Evolutionary conservation across 2,888 invertebrate genomes (phyloP).

Genomic region (Apeira syringaria): DNA sequence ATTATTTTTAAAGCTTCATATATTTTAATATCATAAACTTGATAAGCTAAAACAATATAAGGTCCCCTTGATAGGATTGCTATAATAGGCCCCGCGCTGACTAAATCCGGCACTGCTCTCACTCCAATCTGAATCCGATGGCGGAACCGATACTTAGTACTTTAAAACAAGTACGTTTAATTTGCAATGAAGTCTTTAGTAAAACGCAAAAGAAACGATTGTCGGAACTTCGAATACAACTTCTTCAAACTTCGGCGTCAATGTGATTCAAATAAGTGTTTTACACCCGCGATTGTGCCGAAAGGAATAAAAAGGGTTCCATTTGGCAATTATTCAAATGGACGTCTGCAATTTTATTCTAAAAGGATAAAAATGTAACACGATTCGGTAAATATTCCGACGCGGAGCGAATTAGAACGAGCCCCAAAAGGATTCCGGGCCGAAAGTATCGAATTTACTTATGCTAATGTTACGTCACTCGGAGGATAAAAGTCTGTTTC

Average conservation of each 20-base stretch:
- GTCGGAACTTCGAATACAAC: constrained; percentile 37
- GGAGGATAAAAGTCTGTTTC: constrained; percentile 59
- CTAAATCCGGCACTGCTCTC: constrained; percentile 55
- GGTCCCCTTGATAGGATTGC: too few species aligned
- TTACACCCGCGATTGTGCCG: constrained; percentile 42
- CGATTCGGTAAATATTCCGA: constrained; percentile 55
- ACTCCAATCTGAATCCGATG: constrained; percentile 55
- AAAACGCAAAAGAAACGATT: constrained; percentile 49
- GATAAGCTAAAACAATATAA: too few species aligned
- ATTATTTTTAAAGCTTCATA: too few species aligned
- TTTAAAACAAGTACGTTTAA: constrained; percentile 67
- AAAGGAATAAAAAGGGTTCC: constrained; percentile 46
- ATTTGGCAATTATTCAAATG: constrained; percentile 61
- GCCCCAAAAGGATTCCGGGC: constrained; percentile 50
- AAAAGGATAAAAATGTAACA: constrained; percentile 57
- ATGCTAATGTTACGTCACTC: constrained; percentile 73
- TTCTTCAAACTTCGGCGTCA: constrained; percentile 42
- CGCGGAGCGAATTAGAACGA: constrained; percentile 57
- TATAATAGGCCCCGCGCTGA: too few species aligned
- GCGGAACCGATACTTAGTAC: constrained; percentile 59
- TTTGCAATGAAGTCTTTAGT: constrained; percentile 57
- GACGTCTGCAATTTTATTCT: constrained; percentile 49
- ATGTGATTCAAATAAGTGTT: constrained; percentile 48
- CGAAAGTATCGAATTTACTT: constrained; percentile 69
- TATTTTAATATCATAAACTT: too few species aligned